These are phyloP conservation scores for Cepaea hortensis DNA, from an alignment of 2,888 invertebrate species.

Conservation along the genomic window DNA sequence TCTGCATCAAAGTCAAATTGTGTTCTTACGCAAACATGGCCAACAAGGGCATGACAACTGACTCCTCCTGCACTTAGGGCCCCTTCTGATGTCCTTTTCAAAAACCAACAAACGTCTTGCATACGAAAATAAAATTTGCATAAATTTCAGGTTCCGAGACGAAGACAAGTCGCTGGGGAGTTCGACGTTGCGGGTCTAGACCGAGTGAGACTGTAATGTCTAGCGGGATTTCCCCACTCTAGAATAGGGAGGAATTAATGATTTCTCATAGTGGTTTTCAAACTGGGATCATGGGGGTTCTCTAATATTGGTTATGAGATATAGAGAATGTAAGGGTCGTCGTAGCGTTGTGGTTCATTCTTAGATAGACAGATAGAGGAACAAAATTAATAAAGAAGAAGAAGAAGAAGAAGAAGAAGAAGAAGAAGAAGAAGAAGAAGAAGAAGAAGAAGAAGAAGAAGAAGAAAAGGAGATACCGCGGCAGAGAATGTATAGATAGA, in stretches of 20 bases:
- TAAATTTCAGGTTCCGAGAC: neutral
- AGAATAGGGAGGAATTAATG: neutral
- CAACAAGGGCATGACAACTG: constrained; percentile 10
- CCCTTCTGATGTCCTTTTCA: constrained; percentile 22
- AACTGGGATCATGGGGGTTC: neutral
- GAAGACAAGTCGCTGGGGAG: neutral
- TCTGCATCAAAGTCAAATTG: constrained; percentile 18
- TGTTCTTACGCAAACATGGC: neutral
- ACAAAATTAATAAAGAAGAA: too few relatives aligned
- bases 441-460: too few relatives aligned
- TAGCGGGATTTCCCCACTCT: neutral
- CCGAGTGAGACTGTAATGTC: neutral
- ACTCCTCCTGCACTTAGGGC: neutral
- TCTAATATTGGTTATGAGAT: too few relatives aligned
- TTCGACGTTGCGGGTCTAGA: neutral
- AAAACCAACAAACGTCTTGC: constrained; percentile 21
- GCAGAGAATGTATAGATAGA: too few relatives aligned
- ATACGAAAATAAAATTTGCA: constrained; percentile 16
- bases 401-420: too few relatives aligned
- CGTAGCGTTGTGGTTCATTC: too few relatives aligned
- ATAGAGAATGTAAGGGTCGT: too few relatives aligned
- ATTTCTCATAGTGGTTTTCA: neutral
- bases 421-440: too few relatives aligned
- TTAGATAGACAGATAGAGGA: too few relatives aligned
- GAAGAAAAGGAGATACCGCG: too few relatives aligned